Evolutionary conservation across 2,888 invertebrate species (phyloP), one percentile per base, ranked within the genome.

Genomic region (Tinea pellionella): DNA sequence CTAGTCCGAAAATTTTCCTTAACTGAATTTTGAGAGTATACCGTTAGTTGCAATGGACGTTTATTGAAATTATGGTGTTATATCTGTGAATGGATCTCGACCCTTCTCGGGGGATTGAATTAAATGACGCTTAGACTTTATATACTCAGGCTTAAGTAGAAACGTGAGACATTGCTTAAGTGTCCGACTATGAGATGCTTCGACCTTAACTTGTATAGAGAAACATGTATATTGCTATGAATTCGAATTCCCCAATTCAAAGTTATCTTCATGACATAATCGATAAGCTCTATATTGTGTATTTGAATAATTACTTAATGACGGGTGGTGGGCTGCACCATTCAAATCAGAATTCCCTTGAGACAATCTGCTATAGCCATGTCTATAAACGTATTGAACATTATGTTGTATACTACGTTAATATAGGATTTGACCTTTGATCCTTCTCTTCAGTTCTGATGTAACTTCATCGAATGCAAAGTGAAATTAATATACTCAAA

Each of bases 41-140:
- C 37, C 37, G n/a, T 37, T 37, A 37, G 47, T 47, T 47, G 47
- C 47, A 47, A 47, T 47, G 16, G 47, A 47, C 77, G 68, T 77
- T 78, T 77, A 80, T 80, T 75, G 73, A 77, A 79, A 77, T 79
- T 72, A 78, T 71, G 66, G 65, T 67, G 64, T 64, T 69, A 64
- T 80, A 80, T 79, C 80, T 65, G 60, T 63, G 61, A 68, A 68
- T 63, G 64, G 70, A 80, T 77, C 78, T 74, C 29, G 64, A 67
- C 64, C 65, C 64, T 64, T 64, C 32, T 53, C 47, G 47, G n/a
- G 16, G 47, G 47, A 47, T 47, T 4, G 47, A 47, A 47, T 47
- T 47, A 47, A 47, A 47, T 47, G 47, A 16, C 47, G 47, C 47
- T 47, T 47, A 47, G 13, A 6, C 13, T 47, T 16, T 47, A 16